A percentile compares a stretch with the other conserved stretches of the same genome.
phyloP scores from a whole-genome alignment of 2,888 invertebrate species.

The Noctua pronuba region DNA sequence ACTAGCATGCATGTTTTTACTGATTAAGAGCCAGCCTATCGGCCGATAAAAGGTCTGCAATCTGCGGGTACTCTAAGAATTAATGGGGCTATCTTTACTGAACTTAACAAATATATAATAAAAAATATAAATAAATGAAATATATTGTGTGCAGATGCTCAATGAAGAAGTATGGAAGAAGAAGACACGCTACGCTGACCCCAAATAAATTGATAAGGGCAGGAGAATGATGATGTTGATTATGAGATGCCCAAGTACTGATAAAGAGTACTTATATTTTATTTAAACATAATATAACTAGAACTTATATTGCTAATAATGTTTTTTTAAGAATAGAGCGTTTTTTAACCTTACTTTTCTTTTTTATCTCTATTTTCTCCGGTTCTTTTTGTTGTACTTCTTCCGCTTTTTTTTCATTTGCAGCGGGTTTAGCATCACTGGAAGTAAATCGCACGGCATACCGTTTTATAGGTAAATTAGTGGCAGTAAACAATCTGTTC shows the following conservation, averaged over 20 bases:
- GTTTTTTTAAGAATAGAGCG: background rate
- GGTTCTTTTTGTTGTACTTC: slow-evolving; percentile 68
- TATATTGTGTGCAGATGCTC: background rate
- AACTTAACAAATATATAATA: too few species aligned
- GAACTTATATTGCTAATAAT: background rate
- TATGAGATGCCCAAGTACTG: background rate
- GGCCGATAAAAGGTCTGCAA: background rate
- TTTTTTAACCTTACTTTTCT: slow-evolving; percentile 81
- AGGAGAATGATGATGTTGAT: background rate
- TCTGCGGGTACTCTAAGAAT: background rate
- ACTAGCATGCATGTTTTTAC: background rate
- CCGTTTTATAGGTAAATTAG: slow-evolving; percentile 70
- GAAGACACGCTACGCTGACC: too few species aligned
- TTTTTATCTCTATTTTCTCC: slow-evolving; percentile 81
- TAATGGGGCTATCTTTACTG: background rate
- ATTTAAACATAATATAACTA: background rate
- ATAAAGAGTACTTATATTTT: background rate
- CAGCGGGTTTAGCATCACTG: slow-evolving; percentile 69
- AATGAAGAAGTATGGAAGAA: background rate
- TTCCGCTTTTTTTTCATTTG: slow-evolving; percentile 59
- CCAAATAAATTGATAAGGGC: too few species aligned
- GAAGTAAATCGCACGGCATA: slow-evolving; percentile 74
- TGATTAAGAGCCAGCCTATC: background rate
- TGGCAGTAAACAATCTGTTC: slow-evolving; percentile 70
- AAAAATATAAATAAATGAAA: background rate